Conservation (phyloP, 2,113 vertebrate species). For the Hylia prasina region DNA sequence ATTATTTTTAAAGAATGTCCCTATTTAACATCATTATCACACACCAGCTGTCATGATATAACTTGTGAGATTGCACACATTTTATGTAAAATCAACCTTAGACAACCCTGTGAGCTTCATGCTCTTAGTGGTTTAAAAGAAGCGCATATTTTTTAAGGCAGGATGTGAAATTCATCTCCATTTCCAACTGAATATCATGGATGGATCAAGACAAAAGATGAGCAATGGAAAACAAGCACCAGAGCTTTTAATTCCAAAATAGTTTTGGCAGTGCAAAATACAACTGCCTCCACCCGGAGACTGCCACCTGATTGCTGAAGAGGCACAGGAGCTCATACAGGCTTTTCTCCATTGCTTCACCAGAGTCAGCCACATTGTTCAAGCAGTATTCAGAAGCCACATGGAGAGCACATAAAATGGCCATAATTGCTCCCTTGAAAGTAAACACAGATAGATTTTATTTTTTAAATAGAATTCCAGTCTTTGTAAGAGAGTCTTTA, state of each 20-base stretch:
- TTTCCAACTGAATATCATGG: background rate
- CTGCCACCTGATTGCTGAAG: background rate
- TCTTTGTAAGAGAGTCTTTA: background rate
- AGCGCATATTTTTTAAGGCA: background rate
- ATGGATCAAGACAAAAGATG: background rate
- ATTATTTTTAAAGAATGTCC: conserved; percentile 43
- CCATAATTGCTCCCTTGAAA: background rate
- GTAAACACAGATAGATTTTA: background rate
- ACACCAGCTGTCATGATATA: conserved; percentile 35
- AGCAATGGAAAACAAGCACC: background rate
- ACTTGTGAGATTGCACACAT: background rate
- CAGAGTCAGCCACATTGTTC: background rate
- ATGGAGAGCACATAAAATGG: background rate
- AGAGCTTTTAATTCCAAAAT: background rate
- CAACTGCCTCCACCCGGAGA: background rate
- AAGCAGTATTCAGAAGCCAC: background rate
- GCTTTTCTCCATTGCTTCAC: background rate
- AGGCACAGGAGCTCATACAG: background rate
- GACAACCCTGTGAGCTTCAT: background rate
- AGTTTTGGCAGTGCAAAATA: background rate
- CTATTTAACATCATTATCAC: conserved; percentile 45
- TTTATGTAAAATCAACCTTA: conserved; percentile 27
- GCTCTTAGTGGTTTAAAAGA: background rate
- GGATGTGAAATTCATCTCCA: background rate
- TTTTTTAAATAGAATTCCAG: background rate